These are phyloP conservation scores for Leiothrix lutea DNA, from an alignment of 2,113 vertebrate species.

Conservation along the genomic window DNA sequence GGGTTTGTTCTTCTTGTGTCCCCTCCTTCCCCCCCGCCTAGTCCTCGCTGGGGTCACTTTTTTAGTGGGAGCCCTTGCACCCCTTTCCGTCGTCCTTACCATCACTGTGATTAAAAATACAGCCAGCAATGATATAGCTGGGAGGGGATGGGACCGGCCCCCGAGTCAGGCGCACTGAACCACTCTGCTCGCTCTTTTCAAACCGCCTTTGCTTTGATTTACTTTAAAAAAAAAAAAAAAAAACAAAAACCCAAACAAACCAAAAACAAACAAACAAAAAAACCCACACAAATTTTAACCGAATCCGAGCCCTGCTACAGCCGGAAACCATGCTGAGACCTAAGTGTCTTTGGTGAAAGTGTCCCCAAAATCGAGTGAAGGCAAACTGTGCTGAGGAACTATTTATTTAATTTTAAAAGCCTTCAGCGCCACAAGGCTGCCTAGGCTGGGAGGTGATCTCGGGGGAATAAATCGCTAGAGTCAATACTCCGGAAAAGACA, in stretches of 20 bases:
- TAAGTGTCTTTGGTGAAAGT: neutral
- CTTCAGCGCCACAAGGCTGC: constrained; percentile 50
- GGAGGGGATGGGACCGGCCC: constrained; percentile 37
- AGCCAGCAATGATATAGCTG: neutral
- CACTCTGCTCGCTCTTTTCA: neutral
- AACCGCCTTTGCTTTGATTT: neutral
- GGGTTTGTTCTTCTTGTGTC: constrained; percentile 53
- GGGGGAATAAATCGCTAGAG: constrained; percentile 89
- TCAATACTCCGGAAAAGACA: constrained; percentile 96
- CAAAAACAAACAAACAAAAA: neutral
- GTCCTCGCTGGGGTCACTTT: neutral
- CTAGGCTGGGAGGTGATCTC: constrained; percentile 69
- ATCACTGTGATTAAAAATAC: constrained; percentile 31
- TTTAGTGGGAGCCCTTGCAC: neutral
- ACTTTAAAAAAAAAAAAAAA: neutral
- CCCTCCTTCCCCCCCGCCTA: neutral
- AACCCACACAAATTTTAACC: neutral
- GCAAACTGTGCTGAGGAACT: neutral
- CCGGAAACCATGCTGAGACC: neutral
- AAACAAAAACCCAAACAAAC: neutral
- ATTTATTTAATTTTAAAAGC: constrained; percentile 49
- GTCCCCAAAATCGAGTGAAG: neutral
- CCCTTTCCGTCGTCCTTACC: neutral
- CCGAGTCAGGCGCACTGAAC: neutral
- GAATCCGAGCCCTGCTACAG: neutral